These are phyloP conservation scores for Colletes collaris DNA, from an alignment of 2,888 invertebrate species.

Conservation along the genomic window DNA sequence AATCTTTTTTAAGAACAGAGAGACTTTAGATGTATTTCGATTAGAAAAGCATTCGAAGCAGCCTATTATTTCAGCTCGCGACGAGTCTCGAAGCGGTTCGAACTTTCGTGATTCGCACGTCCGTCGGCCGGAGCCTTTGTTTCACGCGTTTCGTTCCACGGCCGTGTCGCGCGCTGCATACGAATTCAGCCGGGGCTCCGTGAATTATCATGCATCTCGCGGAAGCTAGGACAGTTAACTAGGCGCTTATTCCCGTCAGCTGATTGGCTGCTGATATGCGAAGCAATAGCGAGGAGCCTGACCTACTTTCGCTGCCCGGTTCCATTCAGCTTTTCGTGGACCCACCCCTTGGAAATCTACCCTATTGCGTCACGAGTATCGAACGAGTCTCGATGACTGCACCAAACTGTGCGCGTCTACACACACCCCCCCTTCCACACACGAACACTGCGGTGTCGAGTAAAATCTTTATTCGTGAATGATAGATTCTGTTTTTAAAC, in stretches of 20 bases:
- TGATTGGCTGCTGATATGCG: slow-evolving; percentile 58
- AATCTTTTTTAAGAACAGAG: too few species aligned
- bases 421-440: background rate
- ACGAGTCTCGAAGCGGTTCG: too few species aligned
- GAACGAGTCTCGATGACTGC: slow-evolving; percentile 69
- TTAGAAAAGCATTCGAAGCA: too few species aligned
- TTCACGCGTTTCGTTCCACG: too few species aligned
- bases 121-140: too few species aligned
- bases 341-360: slow-evolving; percentile 49
- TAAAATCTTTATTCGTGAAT: too few species aligned
- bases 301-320: slow-evolving; percentile 70
- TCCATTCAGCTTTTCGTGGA: slow-evolving; percentile 79
- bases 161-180: background rate
- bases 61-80: too few species aligned
- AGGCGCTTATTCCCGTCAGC: slow-evolving; percentile 56
- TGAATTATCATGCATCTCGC: slow-evolving; percentile 17
- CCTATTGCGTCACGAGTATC: slow-evolving; percentile 76
- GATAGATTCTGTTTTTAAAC: too few species aligned
- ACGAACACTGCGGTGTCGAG: background rate
- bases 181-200: background rate
- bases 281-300: slow-evolving; percentile 63
- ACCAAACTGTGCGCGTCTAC: slow-evolving; percentile 44
- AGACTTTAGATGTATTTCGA: too few species aligned
- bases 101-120: too few species aligned
- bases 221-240: slow-evolving; percentile 30